Evolutionary conservation across 2,113 vertebrate species (phyloP).

Genomic region (Coreoperca whiteheadi): DNA sequence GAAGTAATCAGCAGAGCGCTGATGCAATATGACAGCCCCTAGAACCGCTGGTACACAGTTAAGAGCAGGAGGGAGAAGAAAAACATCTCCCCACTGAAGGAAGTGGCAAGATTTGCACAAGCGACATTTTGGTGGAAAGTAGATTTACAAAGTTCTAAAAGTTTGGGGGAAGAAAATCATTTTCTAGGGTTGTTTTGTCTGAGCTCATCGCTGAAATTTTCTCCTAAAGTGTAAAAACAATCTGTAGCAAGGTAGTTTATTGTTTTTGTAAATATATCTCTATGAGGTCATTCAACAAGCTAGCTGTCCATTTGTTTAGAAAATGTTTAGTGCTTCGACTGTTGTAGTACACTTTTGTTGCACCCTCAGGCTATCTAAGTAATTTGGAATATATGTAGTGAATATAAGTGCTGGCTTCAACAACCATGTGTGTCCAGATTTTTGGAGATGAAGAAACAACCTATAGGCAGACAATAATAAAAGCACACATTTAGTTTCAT

Average conservation of each 20-base stretch:
- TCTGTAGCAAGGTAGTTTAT: background rate
- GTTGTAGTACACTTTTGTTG: constrained; percentile 7
- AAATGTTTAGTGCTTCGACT: constrained; percentile 3
- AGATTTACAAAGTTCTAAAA: constrained; percentile 76
- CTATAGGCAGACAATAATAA: constrained; percentile 16
- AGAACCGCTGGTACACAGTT: constrained; percentile 82
- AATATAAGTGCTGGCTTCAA: constrained; percentile 1
- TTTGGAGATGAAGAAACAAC: constrained; percentile 19
- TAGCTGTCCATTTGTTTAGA: constrained; percentile 39
- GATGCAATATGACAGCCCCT: constrained; percentile 86
- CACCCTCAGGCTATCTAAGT: constrained; percentile 18
- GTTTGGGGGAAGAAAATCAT: constrained; percentile 65
- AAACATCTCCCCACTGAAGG: constrained; percentile 69
- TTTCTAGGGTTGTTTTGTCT: constrained; percentile 60
- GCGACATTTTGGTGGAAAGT: constrained; percentile 70
- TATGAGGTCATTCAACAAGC: constrained; percentile 14
- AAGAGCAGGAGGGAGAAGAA: constrained; percentile 78
- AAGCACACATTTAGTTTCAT: background rate
- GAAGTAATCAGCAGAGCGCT: constrained; percentile 87
- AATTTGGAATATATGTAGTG: background rate
- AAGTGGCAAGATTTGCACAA: constrained; percentile 73
- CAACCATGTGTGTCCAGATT: constrained; percentile 15
- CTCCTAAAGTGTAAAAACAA: constrained; percentile 3
- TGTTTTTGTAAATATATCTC: background rate
- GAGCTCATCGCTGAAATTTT: constrained; percentile 50